phyloP scores from a whole-genome alignment of 2,797 vertebrate genomes.

The Anguilla anguilla region DNA sequence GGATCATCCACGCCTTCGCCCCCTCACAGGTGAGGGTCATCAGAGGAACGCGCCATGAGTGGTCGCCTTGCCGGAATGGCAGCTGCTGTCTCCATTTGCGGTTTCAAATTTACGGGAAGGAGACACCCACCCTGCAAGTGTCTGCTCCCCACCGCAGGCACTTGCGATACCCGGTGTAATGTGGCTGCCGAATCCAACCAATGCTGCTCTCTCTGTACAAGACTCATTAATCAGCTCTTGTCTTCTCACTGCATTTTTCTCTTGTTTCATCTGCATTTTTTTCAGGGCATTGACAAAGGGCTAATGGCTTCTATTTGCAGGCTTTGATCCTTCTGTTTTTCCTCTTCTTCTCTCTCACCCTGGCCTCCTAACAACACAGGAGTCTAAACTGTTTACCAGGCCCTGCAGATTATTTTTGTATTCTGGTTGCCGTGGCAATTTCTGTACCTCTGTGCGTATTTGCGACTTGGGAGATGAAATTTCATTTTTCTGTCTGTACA shows the following conservation, averaged over 20 bases:
- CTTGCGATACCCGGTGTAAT: constrained; percentile 45
- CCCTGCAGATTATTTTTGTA: constrained; percentile 71
- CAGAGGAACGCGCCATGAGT: constrained; percentile 47
- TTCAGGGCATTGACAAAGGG: constrained; percentile 58
- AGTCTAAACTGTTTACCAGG: constrained; percentile 74
- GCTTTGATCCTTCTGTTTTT: constrained; percentile 66
- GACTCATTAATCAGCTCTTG: constrained; percentile 59
- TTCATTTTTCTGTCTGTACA: not conserved
- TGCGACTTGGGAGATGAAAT: constrained; percentile 62
- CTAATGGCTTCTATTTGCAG: constrained; percentile 48
- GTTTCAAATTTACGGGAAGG: constrained; percentile 65
- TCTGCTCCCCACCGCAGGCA: constrained; percentile 33
- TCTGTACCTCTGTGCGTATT: constrained; percentile 63
- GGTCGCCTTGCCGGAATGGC: constrained; percentile 41
- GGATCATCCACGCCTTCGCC: not conserved
- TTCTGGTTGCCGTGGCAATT: constrained; percentile 77
- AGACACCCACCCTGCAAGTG: constrained; percentile 56
- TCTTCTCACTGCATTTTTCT: not conserved
- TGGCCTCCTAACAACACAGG: constrained; percentile 56
- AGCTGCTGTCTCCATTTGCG: constrained; percentile 66
- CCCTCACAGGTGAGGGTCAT: constrained; percentile 53
- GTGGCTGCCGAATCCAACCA: constrained; percentile 41
- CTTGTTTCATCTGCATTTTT: constrained; percentile 38
- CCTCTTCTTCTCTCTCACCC: constrained; percentile 68
- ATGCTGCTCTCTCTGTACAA: constrained; percentile 43